Evolutionary conservation across 2,888 invertebrate species (phyloP), one percentile per base, ranked within the genome.

Genomic region (Eupithecia pulchellata): DNA sequence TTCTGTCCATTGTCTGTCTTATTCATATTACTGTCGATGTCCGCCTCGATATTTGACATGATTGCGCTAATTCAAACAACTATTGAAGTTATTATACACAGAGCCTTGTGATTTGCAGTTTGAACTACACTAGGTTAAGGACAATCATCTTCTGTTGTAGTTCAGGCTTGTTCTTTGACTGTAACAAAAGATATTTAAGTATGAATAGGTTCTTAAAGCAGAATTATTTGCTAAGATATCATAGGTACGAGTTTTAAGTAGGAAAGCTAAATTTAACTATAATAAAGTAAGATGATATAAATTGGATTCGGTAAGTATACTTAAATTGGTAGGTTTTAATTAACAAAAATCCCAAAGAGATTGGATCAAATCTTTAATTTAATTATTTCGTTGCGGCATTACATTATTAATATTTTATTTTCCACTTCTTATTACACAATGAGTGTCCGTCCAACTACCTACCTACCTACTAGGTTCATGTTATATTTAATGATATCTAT

Each of bases 11-110:
- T 76, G 17, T 81, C 78, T 52, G 87, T 89, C 75, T 87, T 90
- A 77, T 92, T 92, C 91, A 92, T 92, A 70, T 93, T 93, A 77
- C 79, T 86, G 77, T 91, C 91, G 25, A 89, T 85, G 39, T 78
- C 81, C 64, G 80, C 79, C 77, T 89, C 88, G 68, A 82, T 78
- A 75, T 84, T 87, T 61, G 90, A 83, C 91, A 90, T 91, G 64
- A 69, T 42, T 66, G 63, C 62, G 14, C 4, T 61, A 64, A 67
- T 32, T 60, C n/a, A 17, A 63, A 34, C 47, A 52, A 62, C n/a
- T 61, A 29, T 52, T 64, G 27, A 11, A 58, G 60, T 25, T 65
- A 36, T 29, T 36, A 61, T 29, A 42, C 68, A 64, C 60, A 52
- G 17, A 58, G 62, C 20, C 25, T 17, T 39, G 47, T 32, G 4